phyloP scores from a whole-genome alignment of 2,797 vertebrate genomes.

The Euphonia xanthogaster region DNA sequence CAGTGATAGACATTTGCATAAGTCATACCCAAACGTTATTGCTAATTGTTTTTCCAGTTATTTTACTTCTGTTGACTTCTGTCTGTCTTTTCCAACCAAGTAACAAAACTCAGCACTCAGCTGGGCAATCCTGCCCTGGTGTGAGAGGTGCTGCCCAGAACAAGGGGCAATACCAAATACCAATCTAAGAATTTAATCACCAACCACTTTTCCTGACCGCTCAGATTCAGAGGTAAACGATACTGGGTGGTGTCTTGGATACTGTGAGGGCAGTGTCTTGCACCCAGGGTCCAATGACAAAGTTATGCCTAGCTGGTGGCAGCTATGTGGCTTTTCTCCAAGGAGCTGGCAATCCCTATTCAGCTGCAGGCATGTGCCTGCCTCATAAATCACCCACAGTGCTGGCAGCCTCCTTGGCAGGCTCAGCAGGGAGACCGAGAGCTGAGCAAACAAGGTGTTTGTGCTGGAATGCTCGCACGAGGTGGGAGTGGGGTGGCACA shows the following conservation, averaged over 20 bases:
- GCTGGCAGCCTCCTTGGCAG: not conserved
- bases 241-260: not conserved
- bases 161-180: not conserved
- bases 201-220: not conserved
- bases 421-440: not conserved
- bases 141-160: accelerated
- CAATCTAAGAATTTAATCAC: not conserved
- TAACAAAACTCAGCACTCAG: not conserved
- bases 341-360: not conserved
- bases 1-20: not conserved
- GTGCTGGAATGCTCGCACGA: not conserved
- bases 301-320: conserved; percentile 36
- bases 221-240: not conserved
- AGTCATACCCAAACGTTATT: not conserved
- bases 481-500: not conserved
- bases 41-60: not conserved
- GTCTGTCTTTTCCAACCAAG: not conserved
- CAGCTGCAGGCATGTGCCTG: conserved; percentile 24
- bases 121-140: not conserved
- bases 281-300: not conserved
- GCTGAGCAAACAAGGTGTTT: conserved; percentile 27
- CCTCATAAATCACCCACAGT: not conserved
- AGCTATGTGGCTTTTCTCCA: conserved; percentile 44
- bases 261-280: not conserved
- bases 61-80: not conserved